Evolutionary conservation across 30 jellyfish, hydroid and myxozoan species (phyloP), one percentile per base, ranked within the genome.

Genomic region (Euphysa ruthae): DNA sequence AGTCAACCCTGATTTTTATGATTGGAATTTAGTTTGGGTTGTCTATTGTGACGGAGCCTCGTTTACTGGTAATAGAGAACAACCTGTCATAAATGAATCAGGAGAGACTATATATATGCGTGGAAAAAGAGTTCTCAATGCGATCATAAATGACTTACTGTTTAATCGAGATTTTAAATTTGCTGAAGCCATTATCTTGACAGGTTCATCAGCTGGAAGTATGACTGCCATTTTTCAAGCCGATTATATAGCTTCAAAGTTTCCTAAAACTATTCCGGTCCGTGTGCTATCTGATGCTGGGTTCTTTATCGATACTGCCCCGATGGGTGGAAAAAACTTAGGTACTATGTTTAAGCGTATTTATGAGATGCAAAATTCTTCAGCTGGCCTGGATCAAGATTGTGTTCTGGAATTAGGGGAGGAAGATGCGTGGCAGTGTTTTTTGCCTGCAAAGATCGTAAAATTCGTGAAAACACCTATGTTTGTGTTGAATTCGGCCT

Each of bases 1-100:
- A 30, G 71, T 70, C 23, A 90, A 90, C 63, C 98, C 98, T 31
- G 98, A 90, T 63, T 90, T 90, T 70, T 90, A 55, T 43, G 98
- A 90, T 68, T 90, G 98, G 98, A 90, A 90, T 63, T 76, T 90
- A 43, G 95, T 90, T 25, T 90, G 98, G 98, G 80, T 90, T 25
- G 98, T 90, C 7, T 90, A 90, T 33, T 90, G 98, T 61, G 98
- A 90, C 35, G 98, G 98, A 13, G 98, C 95, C 15, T 90, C 98
- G 8, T 90, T 90, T 70, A 90, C 98, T 14, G 98, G 98, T 2
- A 85, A 90, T 84, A 66, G 98, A 24, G 93, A 83, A 32, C 81
- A 65, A 4, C 95, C 98, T 1, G 79, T 90, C 1, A 69, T 64
- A 15, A 83, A 82, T 16, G 73, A 75, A 13, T 43, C 80, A 21